Conservation (phyloP, 1,140 invertebrate species). For the Drosophila setifemur region DNA sequence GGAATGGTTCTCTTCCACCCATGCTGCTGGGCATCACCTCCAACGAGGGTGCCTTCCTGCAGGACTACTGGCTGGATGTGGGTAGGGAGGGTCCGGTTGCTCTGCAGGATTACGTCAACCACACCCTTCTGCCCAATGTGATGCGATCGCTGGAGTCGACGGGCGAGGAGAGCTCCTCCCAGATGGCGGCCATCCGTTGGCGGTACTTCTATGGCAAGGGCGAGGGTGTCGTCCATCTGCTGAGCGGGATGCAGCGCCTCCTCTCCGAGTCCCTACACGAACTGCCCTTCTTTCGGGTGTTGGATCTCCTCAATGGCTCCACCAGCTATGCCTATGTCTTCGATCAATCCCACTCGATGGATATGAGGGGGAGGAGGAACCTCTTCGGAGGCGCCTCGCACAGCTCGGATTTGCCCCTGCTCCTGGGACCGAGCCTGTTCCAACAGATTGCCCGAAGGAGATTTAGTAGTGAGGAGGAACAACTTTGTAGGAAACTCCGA, state of each 20-base stretch:
- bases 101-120: constrained; percentile 83
- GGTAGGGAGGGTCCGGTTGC: constrained; percentile 83
- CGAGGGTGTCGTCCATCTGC: constrained; percentile 42
- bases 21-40: constrained; percentile 81
- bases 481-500: constrained; percentile 84
- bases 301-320: constrained; percentile 67
- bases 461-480: constrained; percentile 84
- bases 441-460: constrained; percentile 85
- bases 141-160: constrained; percentile 54
- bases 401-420: constrained; percentile 86
- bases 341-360: constrained; percentile 79
- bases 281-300: constrained; percentile 67
- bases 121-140: constrained; percentile 83
- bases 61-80: constrained; percentile 84
- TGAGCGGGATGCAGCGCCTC: constrained; percentile 68
- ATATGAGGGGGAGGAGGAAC: constrained; percentile 74
- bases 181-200: constrained; percentile 83
- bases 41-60: constrained; percentile 85
- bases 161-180: constrained; percentile 44
- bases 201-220: constrained; percentile 81
- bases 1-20: constrained; percentile 70
- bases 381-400: constrained; percentile 83
- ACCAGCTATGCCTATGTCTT: constrained; percentile 83
- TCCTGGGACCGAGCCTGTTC: constrained; percentile 86
- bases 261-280: constrained; percentile 76